Evolutionary conservation across 1,140 invertebrate species (phyloP), one percentile per base, ranked within the genome.

Genomic region (Hermatobates lingyangjiaoensis): DNA sequence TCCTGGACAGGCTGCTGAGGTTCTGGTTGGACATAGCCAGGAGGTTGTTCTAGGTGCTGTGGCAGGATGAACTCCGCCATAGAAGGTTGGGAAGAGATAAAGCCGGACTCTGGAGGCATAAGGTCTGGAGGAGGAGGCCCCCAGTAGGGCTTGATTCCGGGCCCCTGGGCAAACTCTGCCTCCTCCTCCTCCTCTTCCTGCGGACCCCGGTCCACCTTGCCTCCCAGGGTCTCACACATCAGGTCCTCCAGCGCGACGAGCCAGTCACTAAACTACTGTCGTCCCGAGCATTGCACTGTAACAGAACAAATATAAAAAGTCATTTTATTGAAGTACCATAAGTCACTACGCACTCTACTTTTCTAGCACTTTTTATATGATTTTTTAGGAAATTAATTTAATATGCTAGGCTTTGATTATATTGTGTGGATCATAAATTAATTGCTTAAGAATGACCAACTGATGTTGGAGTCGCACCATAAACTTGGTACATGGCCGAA

Each of bases 61-160:
- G 83, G 82, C 56, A 86, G 67, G 10, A 88, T 86, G 66, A 91
- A 90, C 66, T 92, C 88, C 14, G 87, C 87, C 83, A 92, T 91
- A 44, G 84, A 87, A 0, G 87, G 87, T 64, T 89, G 85, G 61
- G 81, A 88, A 68, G 86, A 88, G 62, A 92, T 90, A 71, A 90
- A 92, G 53, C 86, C 87, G 38, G 82, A 84, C 62, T 90, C 87
- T 53, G 77, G 50, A 15, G 45, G 30, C 52, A 52, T 52, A 20
- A 42, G 14, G 21, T 14, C 39, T 7, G 39, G 39, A 12, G 39
- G 21, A 10, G 15, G 39, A 21, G 23, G 23, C n/a, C 27, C 4
- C 23, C 21, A 46, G 39, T 26, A 24, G 45, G 27, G 50, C 45
- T 34, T 45, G 15, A 30, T 40, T 28, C 23, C 20, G 27, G 53